Base-by-base conservation (phyloP, 2,113 vertebrate genomes). In the Dissostichus mawsoni region DNA sequence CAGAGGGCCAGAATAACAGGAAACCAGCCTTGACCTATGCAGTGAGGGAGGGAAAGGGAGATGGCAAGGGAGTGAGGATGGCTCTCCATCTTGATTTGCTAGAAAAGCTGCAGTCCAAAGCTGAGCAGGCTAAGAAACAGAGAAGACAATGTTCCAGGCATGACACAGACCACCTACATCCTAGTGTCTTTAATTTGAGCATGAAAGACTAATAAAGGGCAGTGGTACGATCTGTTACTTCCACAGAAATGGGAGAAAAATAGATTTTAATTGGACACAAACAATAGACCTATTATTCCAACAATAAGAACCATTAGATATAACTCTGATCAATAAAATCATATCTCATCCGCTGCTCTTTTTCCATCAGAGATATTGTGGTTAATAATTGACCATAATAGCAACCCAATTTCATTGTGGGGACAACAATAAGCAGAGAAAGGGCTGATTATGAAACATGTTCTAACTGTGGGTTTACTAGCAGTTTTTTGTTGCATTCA, bases 1-100 rank as follows among this genome's bases (percentile, higher is more conserved):
- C 66, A 58, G 76, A 78, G 58, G 78, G 87, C 48, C 89, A 90
- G 74, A 93, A 92, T 88, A 93, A 93, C 91, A 94, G 92, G 90
- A 93, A 92, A 74, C 71, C 47, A 78, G 80, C 90, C 86, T 89
- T 90, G 91, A 92, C 91, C 92, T 90, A 78, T 64, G 17, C 53
- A 78, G 58, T 61, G 82, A 78, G 69, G 64, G 45, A 66, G 78
- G 64, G 8, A 11, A 45, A 53, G 65, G 58, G 64, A n/a, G 79
- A 83, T 69, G 80, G 76, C 70, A 53, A 78, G 64, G 52, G 47
- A 70, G 69, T 25, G 33, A 62, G 44, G 81, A 74, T 62, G 69
- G 29, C 13, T 74, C 53, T 88, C 73, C 33, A 63, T 87, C 81
- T 78, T 80, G 63, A 82, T 82, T 72, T 55, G 56, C 65, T 66